These are phyloP conservation scores for Anoplopoma fimbria DNA, from an alignment of 2,113 vertebrate species.

Conservation along the genomic window DNA sequence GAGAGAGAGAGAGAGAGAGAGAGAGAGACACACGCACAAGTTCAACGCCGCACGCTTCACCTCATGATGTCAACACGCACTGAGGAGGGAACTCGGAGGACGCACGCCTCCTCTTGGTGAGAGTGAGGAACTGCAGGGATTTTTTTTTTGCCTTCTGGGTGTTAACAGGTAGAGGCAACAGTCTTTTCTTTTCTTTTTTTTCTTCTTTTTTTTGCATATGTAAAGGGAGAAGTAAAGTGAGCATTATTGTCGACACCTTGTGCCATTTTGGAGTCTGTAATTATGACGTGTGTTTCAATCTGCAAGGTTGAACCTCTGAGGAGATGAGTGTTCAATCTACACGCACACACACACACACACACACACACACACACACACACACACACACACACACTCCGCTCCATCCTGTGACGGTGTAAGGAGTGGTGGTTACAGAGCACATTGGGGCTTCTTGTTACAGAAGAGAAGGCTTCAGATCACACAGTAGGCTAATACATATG, in stretches of 20 bases:
- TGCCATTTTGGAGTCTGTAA: background rate
- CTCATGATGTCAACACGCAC: slow-evolving; percentile 86
- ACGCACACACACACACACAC: no score
- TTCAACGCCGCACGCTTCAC: slow-evolving; percentile 77
- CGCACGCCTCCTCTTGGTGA: slow-evolving; percentile 63
- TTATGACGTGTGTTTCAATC: background rate
- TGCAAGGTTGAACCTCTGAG: no score
- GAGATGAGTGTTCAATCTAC: no score
- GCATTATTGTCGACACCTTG: rapidly evolving
- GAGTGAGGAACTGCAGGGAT: slow-evolving; percentile 62
- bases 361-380: no score
- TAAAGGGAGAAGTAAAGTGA: background rate
- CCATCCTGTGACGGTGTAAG: background rate
- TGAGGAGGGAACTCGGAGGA: slow-evolving; percentile 7
- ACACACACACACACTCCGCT: background rate
- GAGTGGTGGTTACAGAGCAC: slow-evolving; percentile 4
- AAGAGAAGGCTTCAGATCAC: background rate
- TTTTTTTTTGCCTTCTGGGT: background rate
- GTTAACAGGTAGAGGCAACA: slow-evolving; percentile 9
- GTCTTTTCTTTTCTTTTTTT: no score
- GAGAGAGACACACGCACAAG: slow-evolving; percentile 79
- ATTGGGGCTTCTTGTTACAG: background rate
- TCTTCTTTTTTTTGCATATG: no score
- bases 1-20: slow-evolving; percentile 78
- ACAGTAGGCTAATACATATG: background rate